Base-by-base conservation (phyloP, 2,888 invertebrate species). In the Dicyrtomina minuta region DNA sequence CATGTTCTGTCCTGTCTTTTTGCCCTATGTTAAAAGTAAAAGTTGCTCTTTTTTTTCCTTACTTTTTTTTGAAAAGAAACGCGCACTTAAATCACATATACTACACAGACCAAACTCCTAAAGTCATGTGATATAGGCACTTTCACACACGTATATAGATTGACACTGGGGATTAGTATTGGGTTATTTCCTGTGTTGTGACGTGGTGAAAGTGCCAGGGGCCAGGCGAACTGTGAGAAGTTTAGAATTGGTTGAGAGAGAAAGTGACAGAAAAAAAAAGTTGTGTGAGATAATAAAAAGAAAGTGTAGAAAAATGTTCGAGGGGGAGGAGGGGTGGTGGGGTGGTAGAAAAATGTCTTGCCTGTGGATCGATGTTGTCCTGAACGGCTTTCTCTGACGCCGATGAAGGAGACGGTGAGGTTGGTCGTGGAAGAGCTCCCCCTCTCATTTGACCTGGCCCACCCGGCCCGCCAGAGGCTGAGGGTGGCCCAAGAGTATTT, bases 401-500 rank as follows among this genome's bases (percentile, higher is more conserved):
- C 79, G 93, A 88, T 73, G 95, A 94, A 51, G 94, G 94, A 78
- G 94, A 94, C 1, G 96, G 96, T 79, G 94, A 95, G 27, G 91
- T 88, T 58, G 91, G 91, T 79, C 91, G 85, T 77, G 90, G 90
- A 79, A 89, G 84, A 79, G 89, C 87, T 82, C 88, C 88, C 69
- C 87, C 78, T 78, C 87, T 71, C 27, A 69, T 44, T n/a, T 67
- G 67, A 1, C 68, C 82, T 68, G 86, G 86, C 66, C 86, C 86
- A 72, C 86, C 86, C 80, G 84, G 86, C 72, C 86, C 81, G 62
- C 86, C 86, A 81, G 87, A 87, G 78, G 85, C 85, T 60, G 87
- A 86, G 78, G 86, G 83, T 76, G 86, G 86, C 17, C 76, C 76
- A 66, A 74, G 22, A 24, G n/a, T 64, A 68, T 73, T 73, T 10